Evolutionary conservation across 2,888 invertebrate genomes (phyloP).

Genomic region (Alloplasta piceator): DNA sequence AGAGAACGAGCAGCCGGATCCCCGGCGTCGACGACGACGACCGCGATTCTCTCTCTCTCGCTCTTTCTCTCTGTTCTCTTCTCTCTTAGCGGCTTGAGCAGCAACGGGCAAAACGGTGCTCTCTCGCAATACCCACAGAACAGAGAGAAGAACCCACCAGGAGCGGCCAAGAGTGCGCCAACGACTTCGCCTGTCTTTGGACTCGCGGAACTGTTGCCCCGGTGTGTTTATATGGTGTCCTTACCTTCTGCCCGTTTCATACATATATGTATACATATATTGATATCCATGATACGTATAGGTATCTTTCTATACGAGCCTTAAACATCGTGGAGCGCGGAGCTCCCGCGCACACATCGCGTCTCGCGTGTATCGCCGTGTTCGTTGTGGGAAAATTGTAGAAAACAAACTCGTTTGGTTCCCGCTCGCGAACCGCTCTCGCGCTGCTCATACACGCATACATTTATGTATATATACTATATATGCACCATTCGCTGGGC

Average conservation of each 20-base stretch:
- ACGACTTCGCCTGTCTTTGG: slow-evolving; percentile 63
- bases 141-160: slow-evolving; percentile 32
- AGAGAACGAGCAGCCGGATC: slow-evolving; percentile 78
- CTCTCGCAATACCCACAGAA: slow-evolving; percentile 38
- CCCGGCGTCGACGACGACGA: slow-evolving; percentile 75
- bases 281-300: slow-evolving; percentile 69
- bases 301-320: slow-evolving; percentile 75
- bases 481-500: slow-evolving; percentile 29
- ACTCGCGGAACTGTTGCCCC: slow-evolving; percentile 78
- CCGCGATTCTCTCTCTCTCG: slow-evolving; percentile 78
- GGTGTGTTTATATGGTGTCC: slow-evolving; percentile 81
- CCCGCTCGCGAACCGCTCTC: slow-evolving; percentile 30
- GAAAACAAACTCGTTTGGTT: slow-evolving; percentile 81
- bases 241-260: slow-evolving; percentile 68
- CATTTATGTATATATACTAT: slow-evolving; percentile 36
- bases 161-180: slow-evolving; percentile 55
- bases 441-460: neutral
- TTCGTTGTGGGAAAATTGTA: slow-evolving; percentile 81
- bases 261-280: slow-evolving; percentile 69
- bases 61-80: slow-evolving; percentile 43
- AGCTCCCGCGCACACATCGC: slow-evolving; percentile 45
- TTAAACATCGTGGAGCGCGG: slow-evolving; percentile 71
- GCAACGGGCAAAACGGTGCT: slow-evolving; percentile 44
- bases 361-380: slow-evolving; percentile 75
- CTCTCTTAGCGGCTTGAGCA: slow-evolving; percentile 41